Percentiles rank a stretch among this genome's conserved stretches.
These are phyloP conservation scores for Apis cerana DNA, from an alignment of 1,140 invertebrate genomes.

Conservation along the genomic window DNA sequence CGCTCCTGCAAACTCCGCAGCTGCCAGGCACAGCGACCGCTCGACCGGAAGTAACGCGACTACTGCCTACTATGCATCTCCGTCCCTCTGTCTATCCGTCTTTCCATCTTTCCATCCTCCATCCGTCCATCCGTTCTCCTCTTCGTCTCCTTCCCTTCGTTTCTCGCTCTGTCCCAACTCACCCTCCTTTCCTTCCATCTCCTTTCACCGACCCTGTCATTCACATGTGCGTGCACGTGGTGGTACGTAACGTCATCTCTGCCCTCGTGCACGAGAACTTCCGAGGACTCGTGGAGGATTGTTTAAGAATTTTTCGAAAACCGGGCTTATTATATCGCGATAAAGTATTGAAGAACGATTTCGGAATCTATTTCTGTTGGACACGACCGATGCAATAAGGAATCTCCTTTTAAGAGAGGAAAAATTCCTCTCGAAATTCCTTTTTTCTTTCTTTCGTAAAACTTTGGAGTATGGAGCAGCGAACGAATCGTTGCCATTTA, in stretches of 20 bases:
- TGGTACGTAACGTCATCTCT: slow-evolving; percentile 16
- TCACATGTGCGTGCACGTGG: slow-evolving; percentile 64
- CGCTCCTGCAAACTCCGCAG: slow-evolving; percentile 78
- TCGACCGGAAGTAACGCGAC: slow-evolving; percentile 81
- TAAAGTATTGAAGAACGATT: too few species aligned
- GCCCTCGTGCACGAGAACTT: too few species aligned
- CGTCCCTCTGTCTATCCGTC: slow-evolving; percentile 59
- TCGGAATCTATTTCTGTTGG: too few species aligned
- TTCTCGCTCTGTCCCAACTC: slow-evolving; percentile 5
- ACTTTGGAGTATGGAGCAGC: not conserved
- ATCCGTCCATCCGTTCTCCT: slow-evolving; percentile 37
- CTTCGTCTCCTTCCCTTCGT: slow-evolving; percentile 25
- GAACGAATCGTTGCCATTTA: slow-evolving; percentile 40
- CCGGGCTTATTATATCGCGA: too few species aligned
- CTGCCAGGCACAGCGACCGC: slow-evolving; percentile 80
- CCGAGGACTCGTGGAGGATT: too few species aligned
- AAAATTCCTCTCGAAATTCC: not conserved
- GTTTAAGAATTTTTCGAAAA: too few species aligned
- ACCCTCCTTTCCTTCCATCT: slow-evolving; percentile 41
- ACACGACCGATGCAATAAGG: too few species aligned
- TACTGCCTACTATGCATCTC: slow-evolving; percentile 78
- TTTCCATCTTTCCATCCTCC: slow-evolving; percentile 49
- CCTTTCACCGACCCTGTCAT: slow-evolving; percentile 56
- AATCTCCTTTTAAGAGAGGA: not conserved
- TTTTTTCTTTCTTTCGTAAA: not conserved